Evolutionary conservation across 2,888 invertebrate species (phyloP).

Genomic region (Phortica okadai): DNA sequence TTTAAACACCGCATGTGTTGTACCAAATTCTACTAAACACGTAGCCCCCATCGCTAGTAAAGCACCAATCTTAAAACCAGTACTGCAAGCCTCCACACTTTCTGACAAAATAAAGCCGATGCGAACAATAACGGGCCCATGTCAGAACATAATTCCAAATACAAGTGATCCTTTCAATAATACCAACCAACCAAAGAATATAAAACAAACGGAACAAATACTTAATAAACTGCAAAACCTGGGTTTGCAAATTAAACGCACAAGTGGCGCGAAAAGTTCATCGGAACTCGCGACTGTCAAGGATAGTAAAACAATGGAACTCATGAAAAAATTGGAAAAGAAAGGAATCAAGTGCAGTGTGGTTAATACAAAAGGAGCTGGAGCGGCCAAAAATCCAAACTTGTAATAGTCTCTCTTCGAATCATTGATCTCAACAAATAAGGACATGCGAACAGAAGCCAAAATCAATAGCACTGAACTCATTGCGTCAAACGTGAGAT

Average conservation of each 20-base stretch:
- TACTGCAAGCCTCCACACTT: too few relatives aligned
- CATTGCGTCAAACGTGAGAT: too few relatives aligned
- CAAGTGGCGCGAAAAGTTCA: constrained; percentile 18
- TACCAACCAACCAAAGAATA: neutral
- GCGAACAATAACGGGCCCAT: too few relatives aligned
- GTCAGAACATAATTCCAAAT: too few relatives aligned
- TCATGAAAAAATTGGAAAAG: constrained; percentile 67
- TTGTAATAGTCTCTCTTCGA: neutral
- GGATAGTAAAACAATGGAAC: constrained; percentile 39
- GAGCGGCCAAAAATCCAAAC: neutral
- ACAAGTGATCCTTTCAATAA: neutral
- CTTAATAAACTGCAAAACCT: constrained; percentile 67
- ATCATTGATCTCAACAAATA: too few relatives aligned
- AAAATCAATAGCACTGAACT: too few relatives aligned
- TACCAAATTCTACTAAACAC: too few relatives aligned
- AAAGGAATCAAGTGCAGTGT: constrained; percentile 59
- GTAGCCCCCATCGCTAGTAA: too few relatives aligned
- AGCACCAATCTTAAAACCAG: too few relatives aligned
- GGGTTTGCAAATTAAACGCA: constrained; percentile 67
- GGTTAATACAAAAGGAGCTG: neutral
- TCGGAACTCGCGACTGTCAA: constrained; percentile 37
- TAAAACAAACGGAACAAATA: constrained; percentile 57
- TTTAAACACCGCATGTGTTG: too few relatives aligned
- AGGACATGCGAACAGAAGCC: too few relatives aligned
- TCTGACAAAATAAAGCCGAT: too few relatives aligned